These are phyloP conservation scores for Perognathus longimembris DNA, from an alignment of 2,113 vertebrate species.

Conservation along the genomic window DNA sequence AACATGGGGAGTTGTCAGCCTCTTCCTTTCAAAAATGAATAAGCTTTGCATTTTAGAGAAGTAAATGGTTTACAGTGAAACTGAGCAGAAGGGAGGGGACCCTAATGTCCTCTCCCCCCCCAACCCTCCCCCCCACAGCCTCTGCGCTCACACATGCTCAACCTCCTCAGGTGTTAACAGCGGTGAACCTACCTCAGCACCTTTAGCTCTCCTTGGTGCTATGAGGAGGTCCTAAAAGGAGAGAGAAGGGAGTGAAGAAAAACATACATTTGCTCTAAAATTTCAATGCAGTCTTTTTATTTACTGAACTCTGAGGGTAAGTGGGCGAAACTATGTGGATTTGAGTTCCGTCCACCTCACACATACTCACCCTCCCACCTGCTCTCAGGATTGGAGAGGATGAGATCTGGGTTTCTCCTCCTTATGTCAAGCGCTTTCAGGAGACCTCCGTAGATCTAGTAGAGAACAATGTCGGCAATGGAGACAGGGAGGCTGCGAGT, in stretches of 20 bases:
- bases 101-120: no score
- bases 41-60: neutral
- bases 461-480: neutral
- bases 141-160: rapidly evolving
- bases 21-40: neutral
- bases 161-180: neutral
- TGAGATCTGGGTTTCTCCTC: neutral
- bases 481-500: neutral
- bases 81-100: neutral
- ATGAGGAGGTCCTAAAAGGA: neutral
- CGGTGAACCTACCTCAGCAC: neutral
- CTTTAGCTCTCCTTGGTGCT: neutral
- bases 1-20: neutral
- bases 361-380: neutral
- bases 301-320: neutral
- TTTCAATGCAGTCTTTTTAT: neutral
- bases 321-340: neutral
- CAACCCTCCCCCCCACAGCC: neutral
- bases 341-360: neutral
- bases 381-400: neutral
- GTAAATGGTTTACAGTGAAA: neutral
- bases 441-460: no score
- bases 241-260: neutral
- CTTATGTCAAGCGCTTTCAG: neutral
- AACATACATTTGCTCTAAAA: neutral